Evolutionary conservation across 2,113 vertebrate genomes (phyloP), one percentile per base, ranked within the genome.

Genomic region (Eulemur macaco): DNA sequence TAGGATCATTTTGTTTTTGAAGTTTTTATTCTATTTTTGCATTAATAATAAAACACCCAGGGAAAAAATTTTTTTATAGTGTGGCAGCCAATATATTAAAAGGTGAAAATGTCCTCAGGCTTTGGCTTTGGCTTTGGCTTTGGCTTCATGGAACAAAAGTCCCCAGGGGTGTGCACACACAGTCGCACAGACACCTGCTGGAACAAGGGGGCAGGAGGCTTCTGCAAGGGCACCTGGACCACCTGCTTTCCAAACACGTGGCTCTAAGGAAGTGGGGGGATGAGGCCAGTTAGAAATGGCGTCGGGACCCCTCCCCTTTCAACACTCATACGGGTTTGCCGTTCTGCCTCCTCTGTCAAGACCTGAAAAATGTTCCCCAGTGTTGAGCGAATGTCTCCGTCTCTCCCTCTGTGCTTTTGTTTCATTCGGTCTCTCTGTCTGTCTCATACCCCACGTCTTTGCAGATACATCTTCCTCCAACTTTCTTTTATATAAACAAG

Each of bases 361-460:
- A 63, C 14, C 2, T 10, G 52, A 52, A n/a, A 47, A 54, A 2
- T 1, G 4, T 14, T 11, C 39, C 37, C 5, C 0, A 8, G 6
- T 37, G 23, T 13, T 0, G 21, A 37, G 56, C 42, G 66, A 63
- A 21, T 68, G 6, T 58, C 47, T 14, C 58, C 68, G 0, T 37
- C 87, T 27, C 64, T 25, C 63, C 25, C 1, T 0, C 52, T 1
- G 2, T 25, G 60, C 27, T 1, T 10, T 23, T 34, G 18, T 23
- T 34, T 4, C 0, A 8, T 18, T 21, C 25, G 0, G 0, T 34
- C 64, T 8, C 12, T 50, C 52, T 64, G 1, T 2, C 0, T 2
- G 20, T 56, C 0, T 31, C 63, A 3, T 13, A 13, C 17, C 78
- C 8, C 45, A 25, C 25, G 1, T 4, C 21, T 25, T 17, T 58